Conservation (phyloP, 92 coral and sea anemone species). For the Bergia sp. region DNA sequence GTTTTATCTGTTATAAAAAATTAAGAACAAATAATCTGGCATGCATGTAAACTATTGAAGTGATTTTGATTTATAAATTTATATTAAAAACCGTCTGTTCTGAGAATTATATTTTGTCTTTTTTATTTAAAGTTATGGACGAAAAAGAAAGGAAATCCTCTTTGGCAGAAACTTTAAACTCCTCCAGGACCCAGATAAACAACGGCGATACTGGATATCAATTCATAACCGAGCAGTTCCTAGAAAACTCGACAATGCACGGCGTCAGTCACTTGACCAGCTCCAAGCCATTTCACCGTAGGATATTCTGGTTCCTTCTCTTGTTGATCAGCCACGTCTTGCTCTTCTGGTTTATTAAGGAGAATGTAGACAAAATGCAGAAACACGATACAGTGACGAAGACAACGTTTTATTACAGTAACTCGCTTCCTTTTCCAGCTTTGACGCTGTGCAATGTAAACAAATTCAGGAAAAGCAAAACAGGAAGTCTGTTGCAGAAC, state of each 20-base stretch:
- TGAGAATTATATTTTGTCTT: background rate
- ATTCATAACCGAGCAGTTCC: background rate
- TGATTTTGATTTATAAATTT: too few relatives aligned
- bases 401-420: background rate
- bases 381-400: background rate
- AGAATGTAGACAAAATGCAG: background rate
- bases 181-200: background rate
- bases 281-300: background rate
- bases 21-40: too few relatives aligned
- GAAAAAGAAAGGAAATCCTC: background rate
- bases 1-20: too few relatives aligned
- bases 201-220: background rate
- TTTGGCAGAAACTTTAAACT: background rate
- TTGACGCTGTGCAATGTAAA: slow-evolving; percentile 3
- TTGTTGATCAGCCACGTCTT: background rate
- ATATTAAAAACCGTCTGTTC: too few relatives aligned
- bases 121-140: background rate
- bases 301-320: background rate
- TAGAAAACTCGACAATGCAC: background rate
- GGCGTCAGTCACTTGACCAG: slow-evolving; percentile 4
- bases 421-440: background rate
- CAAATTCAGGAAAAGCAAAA: background rate
- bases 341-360: background rate
- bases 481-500: background rate
- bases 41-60: too few relatives aligned